phyloP scores from a whole-genome alignment of 2,888 invertebrate genomes.

The Chymomyza fuscimana region DNA sequence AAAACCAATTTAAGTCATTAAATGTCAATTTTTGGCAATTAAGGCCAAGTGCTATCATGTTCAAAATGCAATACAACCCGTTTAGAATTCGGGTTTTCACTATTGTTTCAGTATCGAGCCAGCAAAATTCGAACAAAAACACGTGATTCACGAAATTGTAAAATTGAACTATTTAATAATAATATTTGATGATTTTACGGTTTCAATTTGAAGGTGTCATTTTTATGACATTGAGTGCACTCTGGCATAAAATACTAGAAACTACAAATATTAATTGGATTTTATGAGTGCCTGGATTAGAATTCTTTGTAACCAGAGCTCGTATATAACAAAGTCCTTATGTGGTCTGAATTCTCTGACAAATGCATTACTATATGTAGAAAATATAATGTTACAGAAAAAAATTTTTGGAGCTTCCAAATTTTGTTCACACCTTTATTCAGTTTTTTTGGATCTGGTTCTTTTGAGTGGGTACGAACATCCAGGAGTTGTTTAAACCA shows the following conservation, averaged over 20 bases:
- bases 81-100: neutral
- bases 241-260: slow-evolving; percentile 17
- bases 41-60: neutral
- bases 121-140: neutral
- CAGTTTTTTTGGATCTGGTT: no score
- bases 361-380: no score
- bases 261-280: slow-evolving; percentile 44
- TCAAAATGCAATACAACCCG: neutral
- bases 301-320: neutral
- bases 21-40: neutral
- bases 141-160: neutral
- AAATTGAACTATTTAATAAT: neutral
- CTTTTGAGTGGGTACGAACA: no score
- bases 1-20: neutral
- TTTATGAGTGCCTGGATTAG: neutral
- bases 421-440: no score
- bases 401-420: no score
- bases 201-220: neutral
- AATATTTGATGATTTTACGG: neutral
- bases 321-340: no score
- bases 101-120: neutral
- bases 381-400: no score
- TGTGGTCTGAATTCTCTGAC: neutral
- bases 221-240: slow-evolving; percentile 49
- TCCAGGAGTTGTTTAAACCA: no score